phyloP scores from a whole-genome alignment of 2,797 vertebrate species.

The Coluber constrictor region DNA sequence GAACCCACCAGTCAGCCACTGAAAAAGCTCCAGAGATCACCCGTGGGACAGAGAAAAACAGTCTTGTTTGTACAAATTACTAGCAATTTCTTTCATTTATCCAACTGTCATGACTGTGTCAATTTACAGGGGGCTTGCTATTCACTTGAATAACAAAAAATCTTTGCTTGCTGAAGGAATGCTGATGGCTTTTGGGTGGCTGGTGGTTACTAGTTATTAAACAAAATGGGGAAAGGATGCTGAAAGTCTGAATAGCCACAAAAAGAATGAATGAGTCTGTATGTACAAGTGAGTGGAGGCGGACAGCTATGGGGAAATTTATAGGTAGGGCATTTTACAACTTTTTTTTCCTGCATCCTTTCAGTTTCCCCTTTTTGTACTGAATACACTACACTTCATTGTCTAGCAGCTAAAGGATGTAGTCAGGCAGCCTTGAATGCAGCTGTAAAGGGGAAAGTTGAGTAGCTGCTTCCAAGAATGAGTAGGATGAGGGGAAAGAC shows the following conservation, averaged over 20 bases:
- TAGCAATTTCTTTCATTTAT: neutral
- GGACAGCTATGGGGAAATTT: neutral
- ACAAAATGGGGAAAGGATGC: neutral
- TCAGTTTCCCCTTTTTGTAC: neutral
- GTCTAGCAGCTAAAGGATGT: neutral
- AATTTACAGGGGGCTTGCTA: neutral
- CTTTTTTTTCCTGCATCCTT: neutral
- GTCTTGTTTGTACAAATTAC: neutral
- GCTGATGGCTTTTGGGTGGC: neutral
- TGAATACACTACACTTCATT: neutral
- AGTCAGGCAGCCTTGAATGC: neutral
- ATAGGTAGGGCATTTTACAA: neutral
- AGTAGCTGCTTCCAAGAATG: neutral
- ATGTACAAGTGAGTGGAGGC: neutral
- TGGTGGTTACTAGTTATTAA: neutral
- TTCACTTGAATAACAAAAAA: neutral
- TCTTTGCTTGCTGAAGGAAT: neutral
- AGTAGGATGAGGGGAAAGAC: neutral
- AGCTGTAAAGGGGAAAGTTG: neutral
- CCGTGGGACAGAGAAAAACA: neutral
- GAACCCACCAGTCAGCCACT: neutral
- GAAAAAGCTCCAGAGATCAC: neutral
- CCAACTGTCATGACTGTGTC: neutral
- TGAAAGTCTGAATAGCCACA: neutral
- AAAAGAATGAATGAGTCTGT: neutral